phyloP scores from a whole-genome alignment of 2,797 vertebrate genomes.

The Apodemus agrarius region DNA sequence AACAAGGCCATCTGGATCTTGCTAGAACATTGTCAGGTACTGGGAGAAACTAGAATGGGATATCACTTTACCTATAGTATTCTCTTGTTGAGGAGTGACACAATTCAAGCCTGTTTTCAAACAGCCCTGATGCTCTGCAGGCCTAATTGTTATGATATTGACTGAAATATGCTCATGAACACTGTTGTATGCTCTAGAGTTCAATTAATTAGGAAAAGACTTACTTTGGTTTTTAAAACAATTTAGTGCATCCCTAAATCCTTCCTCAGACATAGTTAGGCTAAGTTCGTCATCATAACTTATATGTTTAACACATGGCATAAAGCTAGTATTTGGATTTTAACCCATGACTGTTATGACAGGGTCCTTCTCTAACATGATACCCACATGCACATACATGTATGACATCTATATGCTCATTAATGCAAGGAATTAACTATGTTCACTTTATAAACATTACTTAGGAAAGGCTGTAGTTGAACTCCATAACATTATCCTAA shows the following conservation, averaged over 20 bases:
- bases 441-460: not conserved
- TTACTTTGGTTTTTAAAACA: not conserved
- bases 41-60: not conserved
- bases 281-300: not conserved
- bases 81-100: not conserved
- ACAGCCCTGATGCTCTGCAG: not conserved
- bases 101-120: not conserved
- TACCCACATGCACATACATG: not conserved
- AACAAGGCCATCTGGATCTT: too few species aligned
- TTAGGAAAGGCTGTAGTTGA: not conserved
- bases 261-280: not conserved
- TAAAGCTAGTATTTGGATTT: not conserved
- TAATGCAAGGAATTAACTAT: not conserved
- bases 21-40: not conserved
- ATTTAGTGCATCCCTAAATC: not conserved
- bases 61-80: not conserved
- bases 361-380: not conserved
- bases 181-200: not conserved
- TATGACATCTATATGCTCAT: not conserved
- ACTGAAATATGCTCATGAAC: not conserved
- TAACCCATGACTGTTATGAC: not conserved
- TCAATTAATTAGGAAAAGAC: not conserved
- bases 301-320: not conserved
- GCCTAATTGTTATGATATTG: not conserved
- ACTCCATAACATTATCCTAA: not conserved